Evolutionary conservation across 1,140 invertebrate genomes (phyloP).

Genomic region (Physella acuta): DNA sequence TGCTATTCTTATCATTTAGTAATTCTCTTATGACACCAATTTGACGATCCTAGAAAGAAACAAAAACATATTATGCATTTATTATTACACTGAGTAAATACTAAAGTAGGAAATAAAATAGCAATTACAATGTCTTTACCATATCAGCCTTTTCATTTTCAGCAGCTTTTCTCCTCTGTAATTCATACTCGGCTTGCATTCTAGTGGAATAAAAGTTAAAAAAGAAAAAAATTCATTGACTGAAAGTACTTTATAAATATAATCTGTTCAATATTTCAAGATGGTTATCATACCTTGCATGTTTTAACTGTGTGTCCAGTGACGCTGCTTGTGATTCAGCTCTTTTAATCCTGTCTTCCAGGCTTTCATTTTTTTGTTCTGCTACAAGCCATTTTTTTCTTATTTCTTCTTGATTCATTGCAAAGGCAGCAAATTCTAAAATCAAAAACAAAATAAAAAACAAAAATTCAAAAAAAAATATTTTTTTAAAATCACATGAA

Average conservation of each 20-base stretch:
- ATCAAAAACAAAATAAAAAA: neutral
- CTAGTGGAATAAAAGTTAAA: too few relatives aligned
- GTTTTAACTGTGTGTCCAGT: conserved; percentile 75
- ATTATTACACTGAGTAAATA: neutral
- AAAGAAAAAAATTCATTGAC: too few relatives aligned
- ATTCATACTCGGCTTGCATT: conserved; percentile 76
- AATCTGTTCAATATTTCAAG: neutral
- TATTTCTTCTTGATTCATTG: conserved; percentile 72
- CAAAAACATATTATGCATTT: neutral
- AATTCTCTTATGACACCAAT: conserved; percentile 73
- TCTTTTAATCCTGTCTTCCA: conserved; percentile 70
- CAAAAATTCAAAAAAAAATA: conserved; percentile 6
- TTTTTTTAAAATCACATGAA: neutral
- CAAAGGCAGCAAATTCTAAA: conserved; percentile 73
- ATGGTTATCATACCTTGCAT: conserved; percentile 55
- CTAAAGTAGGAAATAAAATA: neutral
- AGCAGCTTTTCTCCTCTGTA: conserved; percentile 66
- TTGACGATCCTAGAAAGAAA: conserved; percentile 69
- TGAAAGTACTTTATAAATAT: too few relatives aligned
- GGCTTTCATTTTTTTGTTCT: conserved; percentile 69
- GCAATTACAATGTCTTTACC: conserved; percentile 54
- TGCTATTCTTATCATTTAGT: conserved; percentile 57
- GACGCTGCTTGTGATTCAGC: conserved; percentile 69
- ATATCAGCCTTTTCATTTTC: conserved; percentile 69
- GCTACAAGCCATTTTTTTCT: conserved; percentile 70